Percentiles rank a stretch among this genome's conserved stretches.
Evolutionary conservation across 2,113 vertebrate genomes (phyloP).

Genomic region (Columba livia): DNA sequence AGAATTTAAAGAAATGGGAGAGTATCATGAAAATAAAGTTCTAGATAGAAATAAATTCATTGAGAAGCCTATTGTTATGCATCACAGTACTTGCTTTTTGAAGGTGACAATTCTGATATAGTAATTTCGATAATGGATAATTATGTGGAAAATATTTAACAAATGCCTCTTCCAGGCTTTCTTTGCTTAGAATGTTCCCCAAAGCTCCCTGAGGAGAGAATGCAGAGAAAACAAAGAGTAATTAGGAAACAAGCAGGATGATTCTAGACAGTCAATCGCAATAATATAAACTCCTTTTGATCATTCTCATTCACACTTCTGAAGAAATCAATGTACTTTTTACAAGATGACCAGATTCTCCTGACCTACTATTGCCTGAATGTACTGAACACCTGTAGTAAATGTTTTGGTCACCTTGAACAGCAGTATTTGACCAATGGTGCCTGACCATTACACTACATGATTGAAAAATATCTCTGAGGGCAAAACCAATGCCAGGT

Average conservation of each 20-base stretch:
- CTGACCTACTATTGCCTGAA: not conserved
- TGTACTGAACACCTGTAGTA: not conserved
- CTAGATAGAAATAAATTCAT: not conserved
- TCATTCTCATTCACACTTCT: fast-evolving
- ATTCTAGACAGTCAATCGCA: not conserved
- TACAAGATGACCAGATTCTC: not conserved
- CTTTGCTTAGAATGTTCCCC: not conserved
- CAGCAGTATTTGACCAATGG: not conserved
- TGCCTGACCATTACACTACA: not conserved
- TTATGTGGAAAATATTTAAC: not conserved
- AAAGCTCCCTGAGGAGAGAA: not conserved
- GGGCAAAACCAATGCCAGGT: not conserved
- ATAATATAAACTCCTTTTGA: not conserved
- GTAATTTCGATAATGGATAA: not conserved
- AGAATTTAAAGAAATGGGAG: not conserved
- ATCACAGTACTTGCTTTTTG: not conserved
- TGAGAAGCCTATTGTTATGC: not conserved
- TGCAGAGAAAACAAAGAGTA: not conserved
- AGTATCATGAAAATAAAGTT: not conserved
- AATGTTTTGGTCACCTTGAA: not conserved
- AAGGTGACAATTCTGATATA: not conserved
- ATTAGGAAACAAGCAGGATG: not conserved
- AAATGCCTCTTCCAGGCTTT: not conserved
- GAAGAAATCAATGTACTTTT: not conserved
- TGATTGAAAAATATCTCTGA: not conserved